Base-by-base conservation (phyloP, 1,140 invertebrate species). In the Elysia chlorotica region DNA sequence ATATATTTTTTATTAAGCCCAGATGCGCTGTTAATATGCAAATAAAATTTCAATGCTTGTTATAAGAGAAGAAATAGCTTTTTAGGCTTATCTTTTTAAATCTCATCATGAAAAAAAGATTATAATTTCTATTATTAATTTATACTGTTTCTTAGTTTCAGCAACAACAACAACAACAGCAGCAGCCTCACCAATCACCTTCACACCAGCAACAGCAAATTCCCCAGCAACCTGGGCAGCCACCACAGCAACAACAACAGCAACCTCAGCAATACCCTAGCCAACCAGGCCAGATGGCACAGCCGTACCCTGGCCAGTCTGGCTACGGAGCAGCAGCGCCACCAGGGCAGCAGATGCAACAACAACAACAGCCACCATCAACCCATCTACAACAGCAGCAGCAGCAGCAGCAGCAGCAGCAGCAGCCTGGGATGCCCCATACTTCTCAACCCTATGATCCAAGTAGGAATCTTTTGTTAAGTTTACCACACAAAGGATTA, bases 231-330 rank as follows among this genome's bases (percentile, higher is more conserved):
- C 67, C 56, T 21, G 48, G 35, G 33, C 67, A 56, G 25, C 67
- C 48, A 33, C 33, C 37, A n/a, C 67, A 69, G 23, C 67, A 69
- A 10, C 67, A 69, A 21, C 67, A 69, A 35, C 67, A 56, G 25
- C 67, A 56, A 31, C 48, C 35, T 14, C 31, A 54, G 21, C 37
- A 57, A 25, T 10, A 5, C 21, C 48, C 28, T 21, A 23, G 31
- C 14, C 67, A 69, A 5, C 67, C 10, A 21, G 48, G 54, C 1
- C 67, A 69, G 31, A 69, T 31, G 4, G 56, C 68, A 6, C 68
- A 71, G 68, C 3, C 36, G 19, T 71, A 71, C 36, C 56, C 68
- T 14, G 68, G 68, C 1, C 68, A 71, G 36, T 23, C 68, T 30
- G 68, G 56, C 14, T 71, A 61, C 62, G 56, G 56, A 1, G 68